Base-by-base conservation (phyloP, 2,888 invertebrate species). In the Axea sp. region DNA sequence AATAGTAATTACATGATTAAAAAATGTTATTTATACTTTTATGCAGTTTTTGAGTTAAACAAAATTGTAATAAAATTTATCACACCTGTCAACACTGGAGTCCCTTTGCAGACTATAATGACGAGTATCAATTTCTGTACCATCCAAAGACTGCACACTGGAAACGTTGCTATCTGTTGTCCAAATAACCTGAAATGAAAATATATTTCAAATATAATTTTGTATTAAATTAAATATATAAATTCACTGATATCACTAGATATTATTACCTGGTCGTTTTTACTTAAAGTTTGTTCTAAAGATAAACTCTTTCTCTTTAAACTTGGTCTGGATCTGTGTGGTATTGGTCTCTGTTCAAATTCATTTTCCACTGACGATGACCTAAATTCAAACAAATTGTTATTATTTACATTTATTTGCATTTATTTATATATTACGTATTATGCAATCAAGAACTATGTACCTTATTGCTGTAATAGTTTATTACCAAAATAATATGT, bases 91-190 rank as follows among this genome's bases (percentile, higher is more conserved):
- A 45, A 95, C 90, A 83, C 95, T 95, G 31, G 92, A 90, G 84
- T 95, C 95, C 51, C 94, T 90, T 43, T 91, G 91, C 87, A 92
- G 87, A 35, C 89, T 90, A 73, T 90, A 92, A 49, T 90, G 88
- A 35, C 91, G 88, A 9, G 89, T 88, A 77, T 93, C 93, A 31
- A 84, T 79, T 74, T 89, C 89, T 1, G 89, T 88, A 39, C 86
- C 88, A 79, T 93, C 93, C 69, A 94, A 88, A 0, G 95, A 95
- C 81, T 94, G 94, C 87, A 96, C 90, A 69, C 96, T 96, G 0
- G 95, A 94, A 67, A 94, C 91, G 83, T 96, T 96, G 67, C 95
- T 95, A 76, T 95, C 95, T 51, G 93, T 93, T 17, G 93, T 92
- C 96, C 96, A 96, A 81, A 96, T 95, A 64, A 89, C 90, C 89